Base-by-base conservation (phyloP, 2,113 vertebrate species). In the Acrocephalus kingi region DNA sequence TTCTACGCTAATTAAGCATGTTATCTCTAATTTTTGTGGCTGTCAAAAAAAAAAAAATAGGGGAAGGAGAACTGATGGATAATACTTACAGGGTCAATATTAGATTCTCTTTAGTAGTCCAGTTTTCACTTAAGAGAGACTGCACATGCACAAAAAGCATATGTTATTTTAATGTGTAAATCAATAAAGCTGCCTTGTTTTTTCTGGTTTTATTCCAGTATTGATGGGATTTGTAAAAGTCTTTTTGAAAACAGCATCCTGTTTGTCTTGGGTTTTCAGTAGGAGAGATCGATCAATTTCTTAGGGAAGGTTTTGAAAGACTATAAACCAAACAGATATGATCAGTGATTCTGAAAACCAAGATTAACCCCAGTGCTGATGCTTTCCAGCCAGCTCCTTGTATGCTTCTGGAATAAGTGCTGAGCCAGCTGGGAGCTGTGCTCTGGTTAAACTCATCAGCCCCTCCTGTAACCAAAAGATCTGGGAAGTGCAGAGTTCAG, bases 141-240 rank as follows among this genome's bases (percentile, higher is more conserved):
- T 94, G 94, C 94, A 97, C 93, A 56, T 61, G n/a, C 90, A 92
- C 63, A 96, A 93, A 97, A 97, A 96, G 56, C 85, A 87, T 85
- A 94, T 95, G 97, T 97, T 97, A 97, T 95, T 98, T 92, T 96
- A 98, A 97, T 97, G 97, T 96, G 79, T 96, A 94, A 97, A 98
- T 98, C 97, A 91, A 98, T 98, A 96, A 93, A 93, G 83, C 92
- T 95, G 94, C 84, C 87, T 95, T 83, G 20, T 79, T 93, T 97
- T 96, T 45, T 62, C 75, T 93, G 69, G 74, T 97, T 97, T 97
- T 90, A 85, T 91, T 96, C 62, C 67, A 28, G 74, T 95, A 94
- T 97, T 95, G 96, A 97, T 92, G 95, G 84, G 96, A 96, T 97
- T 97, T 95, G 89, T 96, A 95, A 94, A 97, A 97, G 93, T 90